A percentile compares a stretch with the other conserved stretches of the same genome.
Conservation (phyloP, 92 coral and sea anemone genomes). For the Metridium senile region DNA sequence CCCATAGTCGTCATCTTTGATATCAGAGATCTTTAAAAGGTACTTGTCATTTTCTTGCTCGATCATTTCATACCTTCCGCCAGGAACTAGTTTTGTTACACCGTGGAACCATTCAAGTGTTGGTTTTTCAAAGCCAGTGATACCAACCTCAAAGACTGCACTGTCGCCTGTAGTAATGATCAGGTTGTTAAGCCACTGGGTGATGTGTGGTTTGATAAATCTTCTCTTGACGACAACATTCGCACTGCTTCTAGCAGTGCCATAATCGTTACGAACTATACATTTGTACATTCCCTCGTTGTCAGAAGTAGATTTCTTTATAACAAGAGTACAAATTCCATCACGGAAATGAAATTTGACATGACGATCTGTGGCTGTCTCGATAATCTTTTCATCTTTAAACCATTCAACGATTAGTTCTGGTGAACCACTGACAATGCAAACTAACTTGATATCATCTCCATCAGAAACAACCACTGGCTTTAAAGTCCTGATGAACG, state of each 20-base stretch:
- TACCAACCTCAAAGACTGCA: conserved; percentile 70
- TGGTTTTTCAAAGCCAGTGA: conserved; percentile 84
- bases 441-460: conserved; percentile 43
- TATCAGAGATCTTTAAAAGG: conserved; percentile 71
- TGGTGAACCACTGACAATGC: conserved; percentile 72
- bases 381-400: conserved; percentile 60
- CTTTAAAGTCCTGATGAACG: conserved; percentile 46
- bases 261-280: conserved; percentile 69
- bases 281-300: conserved; percentile 84
- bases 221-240: conserved; percentile 66
- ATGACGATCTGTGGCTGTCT: conserved; percentile 30
- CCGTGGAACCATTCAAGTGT: conserved; percentile 86
- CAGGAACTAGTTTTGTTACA: conserved; percentile 57
- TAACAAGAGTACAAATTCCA: conserved; percentile 73
- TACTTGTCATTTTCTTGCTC: conserved; percentile 48
- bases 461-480: conserved; percentile 58
- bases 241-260: conserved; percentile 67
- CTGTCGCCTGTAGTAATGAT: conserved; percentile 66
- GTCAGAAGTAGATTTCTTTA: conserved; percentile 63
- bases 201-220: conserved; percentile 52
- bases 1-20: conserved; percentile 68
- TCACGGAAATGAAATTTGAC: conserved; percentile 61
- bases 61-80: conserved; percentile 64
- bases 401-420: conserved; percentile 83
- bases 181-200: conserved; percentile 62